Evolutionary conservation across 2,888 invertebrate genomes (phyloP).

Genomic region (Trachelus stipa): DNA sequence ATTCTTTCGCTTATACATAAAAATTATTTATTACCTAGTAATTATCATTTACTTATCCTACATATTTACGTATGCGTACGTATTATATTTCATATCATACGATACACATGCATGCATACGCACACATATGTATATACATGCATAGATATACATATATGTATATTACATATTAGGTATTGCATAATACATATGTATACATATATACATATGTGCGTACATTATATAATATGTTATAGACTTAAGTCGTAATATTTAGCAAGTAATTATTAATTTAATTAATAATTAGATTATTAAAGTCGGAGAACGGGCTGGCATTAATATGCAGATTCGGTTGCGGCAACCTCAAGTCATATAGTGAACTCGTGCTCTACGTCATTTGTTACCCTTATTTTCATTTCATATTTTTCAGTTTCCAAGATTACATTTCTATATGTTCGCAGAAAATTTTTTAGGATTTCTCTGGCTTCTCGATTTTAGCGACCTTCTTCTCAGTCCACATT

Average conservation of each 20-base stretch:
- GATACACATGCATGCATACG: slow-evolving; percentile 21
- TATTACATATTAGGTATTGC: slow-evolving; percentile 13
- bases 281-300: slow-evolving; percentile 62
- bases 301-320: slow-evolving; percentile 64
- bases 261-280: slow-evolving; percentile 62
- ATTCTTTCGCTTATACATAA: slow-evolving; percentile 53
- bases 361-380: background rate
- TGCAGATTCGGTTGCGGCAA: slow-evolving; percentile 57
- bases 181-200: slow-evolving; percentile 15
- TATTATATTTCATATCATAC: slow-evolving; percentile 23
- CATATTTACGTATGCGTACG: slow-evolving; percentile 47
- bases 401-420: too few relatives aligned
- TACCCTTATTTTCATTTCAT: too few relatives aligned
- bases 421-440: too few relatives aligned
- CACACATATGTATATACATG: slow-evolving; percentile 39
- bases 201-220: slow-evolving; percentile 1
- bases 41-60: slow-evolving; percentile 47
- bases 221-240: slow-evolving; percentile 52
- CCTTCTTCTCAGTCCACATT: too few relatives aligned
- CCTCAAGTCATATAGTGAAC: slow-evolving; percentile 23
- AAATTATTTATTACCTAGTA: slow-evolving; percentile 57
- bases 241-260: slow-evolving; percentile 62
- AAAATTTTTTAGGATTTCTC: too few relatives aligned
- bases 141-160: slow-evolving; percentile 36
- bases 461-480: too few relatives aligned